Evolutionary conservation across 2,888 invertebrate species (phyloP), one percentile per base, ranked within the genome.

Genomic region (Drosophila prostipennis): DNA sequence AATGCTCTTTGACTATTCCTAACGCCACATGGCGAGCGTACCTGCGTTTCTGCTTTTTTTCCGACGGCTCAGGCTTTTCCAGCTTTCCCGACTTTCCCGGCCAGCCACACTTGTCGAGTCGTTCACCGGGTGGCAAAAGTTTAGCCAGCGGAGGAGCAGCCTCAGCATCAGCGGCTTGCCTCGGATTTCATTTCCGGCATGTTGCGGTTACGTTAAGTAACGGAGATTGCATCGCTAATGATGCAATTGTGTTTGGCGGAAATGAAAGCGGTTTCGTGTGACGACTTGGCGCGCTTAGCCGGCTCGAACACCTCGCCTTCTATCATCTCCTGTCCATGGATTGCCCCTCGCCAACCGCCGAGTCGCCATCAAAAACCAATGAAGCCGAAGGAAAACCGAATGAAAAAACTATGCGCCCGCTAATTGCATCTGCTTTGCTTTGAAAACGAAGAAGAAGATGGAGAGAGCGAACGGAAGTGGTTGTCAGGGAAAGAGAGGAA

Each of bases 171-270:
- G 61, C 77, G 74, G 83, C 86, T 87, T 82, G 87, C 80, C 76
- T 79, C 74, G 87, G 84, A 88, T 87, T 84, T 85, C 88, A 85
- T 85, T 88, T 85, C 84, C 84, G 84, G 89, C 80, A 88, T 84
- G 87, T 88, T 88, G 88, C 84, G 87, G 89, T 76, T 87, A 75
- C 81, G 81, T 86, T 87, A 88, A 80, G 87, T 84, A 85, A 83
- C 89, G 84, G 84, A 85, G 84, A 85, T 85, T 85, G 84, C 84
- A 85, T 86, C 89, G 89, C 87, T 85, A 85, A 85, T 85, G 84
- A 85, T 85, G 84, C 87, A 85, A 88, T 85, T 85, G 89, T 88
- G 89, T 84, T 81, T 79, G 73, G 79, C 83, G 83, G 83, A 84
- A 84, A 84, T 84, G 87, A 83, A 83, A 87, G 81, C 84, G 83